phyloP scores from a whole-genome alignment of 2,113 vertebrate species.

The human (Homo sapiens) region DNA sequence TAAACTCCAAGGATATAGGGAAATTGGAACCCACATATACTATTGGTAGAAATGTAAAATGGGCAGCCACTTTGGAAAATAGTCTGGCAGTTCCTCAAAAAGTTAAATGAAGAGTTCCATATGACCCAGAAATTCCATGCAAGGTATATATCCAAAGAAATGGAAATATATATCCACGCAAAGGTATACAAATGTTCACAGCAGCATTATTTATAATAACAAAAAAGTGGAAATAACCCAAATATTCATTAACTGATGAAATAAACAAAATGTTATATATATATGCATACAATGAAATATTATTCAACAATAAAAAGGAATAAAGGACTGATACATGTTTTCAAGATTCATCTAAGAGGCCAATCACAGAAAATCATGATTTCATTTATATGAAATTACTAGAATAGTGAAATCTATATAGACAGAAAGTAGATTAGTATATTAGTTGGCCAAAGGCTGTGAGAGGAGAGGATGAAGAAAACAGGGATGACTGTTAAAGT shows the following conservation, averaged over 20 bases:
- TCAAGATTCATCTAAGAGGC: background rate
- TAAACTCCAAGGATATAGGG: background rate
- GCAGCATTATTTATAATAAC: background rate
- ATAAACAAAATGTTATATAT: background rate
- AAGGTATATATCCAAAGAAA: background rate
- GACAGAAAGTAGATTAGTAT: background rate
- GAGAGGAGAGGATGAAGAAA: background rate
- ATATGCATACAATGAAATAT: background rate
- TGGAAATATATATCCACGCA: background rate
- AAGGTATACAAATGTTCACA: background rate
- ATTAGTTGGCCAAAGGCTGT: background rate
- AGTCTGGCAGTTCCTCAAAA: background rate
- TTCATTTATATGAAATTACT: background rate
- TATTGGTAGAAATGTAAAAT: background rate
- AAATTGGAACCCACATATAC: background rate
- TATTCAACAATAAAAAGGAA: conserved; percentile 4
- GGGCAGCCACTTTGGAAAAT: background rate
- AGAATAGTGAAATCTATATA: background rate
- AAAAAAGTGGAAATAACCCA: background rate
- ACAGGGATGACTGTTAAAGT: background rate
- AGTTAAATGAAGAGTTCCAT: background rate
- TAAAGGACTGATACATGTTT: background rate
- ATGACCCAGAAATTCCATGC: background rate
- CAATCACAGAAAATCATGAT: background rate
- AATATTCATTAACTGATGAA: background rate